These are phyloP conservation scores for Ambastaia sidthimunki DNA, from an alignment of 2,797 vertebrate genomes.

Conservation along the genomic window DNA sequence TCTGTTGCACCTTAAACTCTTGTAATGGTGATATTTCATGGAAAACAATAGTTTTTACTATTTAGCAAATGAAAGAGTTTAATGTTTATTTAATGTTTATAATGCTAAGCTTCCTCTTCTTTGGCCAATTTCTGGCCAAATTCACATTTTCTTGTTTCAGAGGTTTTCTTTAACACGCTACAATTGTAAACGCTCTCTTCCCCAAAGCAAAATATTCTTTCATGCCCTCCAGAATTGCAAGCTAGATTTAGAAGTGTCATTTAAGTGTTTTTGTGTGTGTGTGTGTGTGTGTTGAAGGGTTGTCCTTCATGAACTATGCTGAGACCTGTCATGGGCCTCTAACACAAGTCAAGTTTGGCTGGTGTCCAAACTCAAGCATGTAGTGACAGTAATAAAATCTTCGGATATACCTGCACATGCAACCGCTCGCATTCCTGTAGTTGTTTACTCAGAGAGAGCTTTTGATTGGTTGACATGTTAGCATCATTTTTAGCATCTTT, in stretches of 20 bases:
- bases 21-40: not conserved
- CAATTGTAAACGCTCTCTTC: too few species aligned
- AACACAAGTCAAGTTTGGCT: conserved; percentile 4
- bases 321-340: conserved; percentile 8
- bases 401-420: not conserved
- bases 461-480: conserved; percentile 20
- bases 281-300: not conserved
- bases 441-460: conserved; percentile 17
- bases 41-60: not conserved
- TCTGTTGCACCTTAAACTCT: not conserved
- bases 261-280: too few species aligned
- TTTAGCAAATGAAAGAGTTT: too few species aligned
- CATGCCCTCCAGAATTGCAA: conserved; percentile 54
- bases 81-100: too few species aligned
- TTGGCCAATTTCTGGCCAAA: too few species aligned
- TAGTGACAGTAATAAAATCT: conserved; percentile 31
- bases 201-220: too few species aligned
- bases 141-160: too few species aligned
- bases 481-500: not conserved
- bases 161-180: too few species aligned
- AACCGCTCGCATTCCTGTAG: conserved; percentile 16
- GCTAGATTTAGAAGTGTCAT: conserved; percentile 61
- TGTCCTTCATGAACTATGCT: conserved; percentile 4
- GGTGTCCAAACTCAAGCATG: conserved; percentile 19
- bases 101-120: too few species aligned